Evolutionary conservation across 2,888 invertebrate genomes (phyloP).

Genomic region (Fragum sueziense): DNA sequence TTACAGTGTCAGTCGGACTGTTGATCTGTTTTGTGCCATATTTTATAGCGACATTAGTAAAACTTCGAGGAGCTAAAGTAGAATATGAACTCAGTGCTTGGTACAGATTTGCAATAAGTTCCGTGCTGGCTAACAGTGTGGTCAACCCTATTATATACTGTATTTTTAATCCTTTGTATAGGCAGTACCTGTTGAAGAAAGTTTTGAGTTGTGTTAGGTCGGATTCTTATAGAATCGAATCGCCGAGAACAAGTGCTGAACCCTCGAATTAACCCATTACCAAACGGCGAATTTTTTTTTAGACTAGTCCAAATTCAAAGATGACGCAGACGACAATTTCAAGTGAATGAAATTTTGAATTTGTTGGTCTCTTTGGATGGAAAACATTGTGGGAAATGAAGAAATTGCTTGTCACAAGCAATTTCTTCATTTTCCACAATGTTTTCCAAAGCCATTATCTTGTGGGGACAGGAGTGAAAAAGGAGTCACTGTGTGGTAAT

Average conservation of each 20-base stretch:
- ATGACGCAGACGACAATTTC: too few relatives aligned
- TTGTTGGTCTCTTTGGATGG: too few relatives aligned
- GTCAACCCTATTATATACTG: conserved; percentile 8
- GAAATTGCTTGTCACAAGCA: too few relatives aligned
- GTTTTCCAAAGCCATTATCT: too few relatives aligned
- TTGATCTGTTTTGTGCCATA: conserved; percentile 10
- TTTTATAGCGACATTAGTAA: conserved; percentile 8
- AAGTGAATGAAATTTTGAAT: too few relatives aligned
- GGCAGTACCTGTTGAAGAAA: neutral
- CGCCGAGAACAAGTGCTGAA: neutral
- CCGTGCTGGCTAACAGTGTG: conserved; percentile 13
- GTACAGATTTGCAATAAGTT: conserved; percentile 11
- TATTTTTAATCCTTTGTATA: neutral
- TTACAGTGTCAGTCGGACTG: neutral
- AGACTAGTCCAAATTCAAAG: too few relatives aligned
- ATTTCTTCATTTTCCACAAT: too few relatives aligned
- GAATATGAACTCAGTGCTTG: conserved; percentile 14
- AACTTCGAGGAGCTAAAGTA: neutral
- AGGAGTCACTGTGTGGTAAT: too few relatives aligned
- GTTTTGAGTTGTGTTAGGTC: neutral
- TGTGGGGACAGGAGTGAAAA: too few relatives aligned
- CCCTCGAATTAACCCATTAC: neutral
- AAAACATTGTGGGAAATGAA: too few relatives aligned
- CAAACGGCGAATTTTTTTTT: too few relatives aligned
- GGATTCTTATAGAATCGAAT: neutral